A percentile compares a stretch with the other conserved stretches of the same genome.
These are phyloP conservation scores for Mus caroli DNA, from an alignment of 2,797 vertebrate genomes.

Conservation along the genomic window DNA sequence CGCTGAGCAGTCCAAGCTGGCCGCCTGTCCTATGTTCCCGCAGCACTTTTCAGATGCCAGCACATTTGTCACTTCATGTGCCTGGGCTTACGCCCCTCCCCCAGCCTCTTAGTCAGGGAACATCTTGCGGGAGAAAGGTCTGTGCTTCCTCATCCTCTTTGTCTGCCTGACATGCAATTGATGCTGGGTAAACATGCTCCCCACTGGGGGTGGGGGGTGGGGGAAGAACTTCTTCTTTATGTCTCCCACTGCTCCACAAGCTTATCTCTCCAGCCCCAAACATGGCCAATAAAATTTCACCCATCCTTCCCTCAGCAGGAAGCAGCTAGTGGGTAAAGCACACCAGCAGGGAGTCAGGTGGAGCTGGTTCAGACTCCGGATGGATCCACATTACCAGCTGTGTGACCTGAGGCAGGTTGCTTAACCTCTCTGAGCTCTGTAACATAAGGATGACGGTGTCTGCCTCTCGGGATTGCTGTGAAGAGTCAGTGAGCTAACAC, in stretches of 20 bases:
- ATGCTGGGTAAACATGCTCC: background rate
- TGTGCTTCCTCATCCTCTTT: slow-evolving; percentile 12
- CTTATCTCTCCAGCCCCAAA: slow-evolving; percentile 25
- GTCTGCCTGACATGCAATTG: background rate
- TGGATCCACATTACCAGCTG: slow-evolving; percentile 62
- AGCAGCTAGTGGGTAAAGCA: slow-evolving; percentile 3
- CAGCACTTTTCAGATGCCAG: background rate
- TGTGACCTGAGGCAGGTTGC: slow-evolving; percentile 61
- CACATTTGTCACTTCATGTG: background rate
- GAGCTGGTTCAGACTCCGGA: slow-evolving; percentile 60
- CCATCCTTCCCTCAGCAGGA: background rate
- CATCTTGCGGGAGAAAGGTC: background rate
- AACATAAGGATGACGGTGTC: slow-evolving; percentile 59
- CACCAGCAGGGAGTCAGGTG: slow-evolving; percentile 14
- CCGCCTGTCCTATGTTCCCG: background rate
- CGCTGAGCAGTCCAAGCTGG: background rate
- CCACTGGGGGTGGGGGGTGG: background rate
- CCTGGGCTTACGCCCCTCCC: background rate
- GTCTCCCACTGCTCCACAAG: background rate
- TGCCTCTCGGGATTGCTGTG: slow-evolving; percentile 44
- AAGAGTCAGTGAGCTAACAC: slow-evolving; percentile 43
- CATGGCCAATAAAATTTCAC: slow-evolving; percentile 28
- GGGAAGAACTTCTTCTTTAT: background rate
- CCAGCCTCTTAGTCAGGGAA: slow-evolving; percentile 47
- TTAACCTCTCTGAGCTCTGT: slow-evolving; percentile 74